These are phyloP conservation scores for Nomada fabriciana DNA, from an alignment of 2,888 invertebrate species.

Conservation along the genomic window DNA sequence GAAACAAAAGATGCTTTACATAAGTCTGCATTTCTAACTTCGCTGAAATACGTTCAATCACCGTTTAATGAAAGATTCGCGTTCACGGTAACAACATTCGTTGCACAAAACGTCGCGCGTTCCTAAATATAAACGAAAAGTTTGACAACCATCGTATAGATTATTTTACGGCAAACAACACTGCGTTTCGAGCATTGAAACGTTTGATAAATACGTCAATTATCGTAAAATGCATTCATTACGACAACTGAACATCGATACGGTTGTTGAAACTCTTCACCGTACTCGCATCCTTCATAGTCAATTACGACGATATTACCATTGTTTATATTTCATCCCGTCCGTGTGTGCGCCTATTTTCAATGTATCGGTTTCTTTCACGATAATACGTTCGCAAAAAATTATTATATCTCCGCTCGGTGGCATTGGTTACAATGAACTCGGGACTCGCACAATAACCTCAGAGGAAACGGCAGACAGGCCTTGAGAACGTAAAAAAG, in stretches of 20 bases:
- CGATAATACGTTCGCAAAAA: conserved; percentile 42
- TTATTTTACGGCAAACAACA: too few species aligned
- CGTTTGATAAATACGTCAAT: neutral
- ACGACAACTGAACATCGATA: conserved; percentile 2
- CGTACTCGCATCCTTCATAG: conserved; percentile 16
- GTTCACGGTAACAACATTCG: too few species aligned
- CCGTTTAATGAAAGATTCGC: too few species aligned
- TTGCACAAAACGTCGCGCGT: too few species aligned
- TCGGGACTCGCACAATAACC: conserved; percentile 31
- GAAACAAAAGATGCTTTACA: neutral
- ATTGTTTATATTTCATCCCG: conserved; percentile 46
- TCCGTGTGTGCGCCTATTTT: conserved; percentile 13
- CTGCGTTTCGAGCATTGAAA: neutral
- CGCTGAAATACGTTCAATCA: too few species aligned
- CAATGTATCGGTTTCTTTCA: conserved; percentile 24
- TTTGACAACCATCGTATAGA: too few species aligned
- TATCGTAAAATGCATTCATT: neutral
- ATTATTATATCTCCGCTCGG: conserved; percentile 40
- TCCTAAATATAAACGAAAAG: too few species aligned
- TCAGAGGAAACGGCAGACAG: conserved; percentile 25
- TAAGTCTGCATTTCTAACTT: too few species aligned
- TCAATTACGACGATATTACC: conserved; percentile 34
- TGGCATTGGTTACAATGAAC: conserved; percentile 39
- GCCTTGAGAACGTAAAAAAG: conserved; percentile 36
- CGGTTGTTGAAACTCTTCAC: neutral